These are phyloP conservation scores for Rhabditoides inermis DNA, from an alignment of 2,888 invertebrate species.

Conservation along the genomic window DNA sequence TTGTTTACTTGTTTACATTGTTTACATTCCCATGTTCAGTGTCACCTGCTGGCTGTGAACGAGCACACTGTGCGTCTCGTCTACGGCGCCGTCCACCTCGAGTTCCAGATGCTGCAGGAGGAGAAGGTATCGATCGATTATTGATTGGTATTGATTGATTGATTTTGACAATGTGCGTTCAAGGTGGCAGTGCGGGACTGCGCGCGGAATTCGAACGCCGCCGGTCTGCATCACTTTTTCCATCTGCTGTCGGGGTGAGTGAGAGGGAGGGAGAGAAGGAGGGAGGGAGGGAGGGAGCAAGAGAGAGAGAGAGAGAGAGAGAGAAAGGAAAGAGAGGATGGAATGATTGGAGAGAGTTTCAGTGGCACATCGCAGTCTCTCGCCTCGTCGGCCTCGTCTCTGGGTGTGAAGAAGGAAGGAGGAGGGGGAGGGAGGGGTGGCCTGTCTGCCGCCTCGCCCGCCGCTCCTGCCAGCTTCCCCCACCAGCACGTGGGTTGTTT, in stretches of 20 bases:
- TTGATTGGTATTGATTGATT: not conserved
- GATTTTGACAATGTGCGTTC: not conserved
- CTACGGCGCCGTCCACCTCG: conserved; percentile 29
- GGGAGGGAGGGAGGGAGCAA: no score
- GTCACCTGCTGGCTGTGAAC: conserved; percentile 22
- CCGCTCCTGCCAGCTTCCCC: no score
- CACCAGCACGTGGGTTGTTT: no score
- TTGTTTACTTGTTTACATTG: not conserved
- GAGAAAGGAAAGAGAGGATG: no score
- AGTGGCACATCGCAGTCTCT: no score
- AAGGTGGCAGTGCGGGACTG: conserved; percentile 25
- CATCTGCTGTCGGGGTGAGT: conserved; percentile 8
- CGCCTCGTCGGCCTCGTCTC: no score
- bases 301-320: no score
- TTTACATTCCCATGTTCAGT: conserved; percentile 10
- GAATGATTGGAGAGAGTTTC: no score
- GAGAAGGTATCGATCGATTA: not conserved
- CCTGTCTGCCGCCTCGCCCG: no score
- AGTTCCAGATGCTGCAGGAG: conserved; percentile 30
- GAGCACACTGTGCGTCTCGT: conserved; percentile 28
- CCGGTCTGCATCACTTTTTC: conserved; percentile 26
- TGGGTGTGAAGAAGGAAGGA: no score
- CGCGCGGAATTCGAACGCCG: conserved; percentile 17
- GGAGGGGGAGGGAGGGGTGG: no score
- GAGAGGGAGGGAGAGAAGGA: no score